Evolutionary conservation across 2,113 vertebrate species (phyloP).

Genomic region (Delphinus delphis): DNA sequence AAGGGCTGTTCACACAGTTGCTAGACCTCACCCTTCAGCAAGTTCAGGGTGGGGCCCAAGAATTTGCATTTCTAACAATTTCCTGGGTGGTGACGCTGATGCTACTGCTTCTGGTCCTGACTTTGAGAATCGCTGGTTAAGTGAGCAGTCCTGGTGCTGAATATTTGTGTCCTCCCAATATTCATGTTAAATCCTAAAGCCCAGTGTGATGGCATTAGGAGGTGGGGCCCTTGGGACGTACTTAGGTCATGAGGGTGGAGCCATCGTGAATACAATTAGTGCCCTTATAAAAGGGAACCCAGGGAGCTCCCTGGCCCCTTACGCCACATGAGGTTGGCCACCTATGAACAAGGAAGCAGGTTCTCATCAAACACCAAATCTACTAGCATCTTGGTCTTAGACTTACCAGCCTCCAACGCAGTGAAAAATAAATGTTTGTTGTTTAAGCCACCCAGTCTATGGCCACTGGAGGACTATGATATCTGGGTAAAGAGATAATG

Average conservation of each 20-base stretch:
- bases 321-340: accelerated
- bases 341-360: not conserved
- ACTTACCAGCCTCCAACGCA: not conserved
- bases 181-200: not conserved
- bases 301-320: not conserved
- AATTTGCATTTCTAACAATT: not conserved
- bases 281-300: not conserved
- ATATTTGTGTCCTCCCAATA: not conserved
- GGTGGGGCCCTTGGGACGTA: not conserved
- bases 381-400: not conserved
- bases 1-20: not conserved
- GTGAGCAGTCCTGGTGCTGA: not conserved
- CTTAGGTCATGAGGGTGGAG: not conserved
- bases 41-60: not conserved
- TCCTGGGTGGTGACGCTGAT: too few species aligned
- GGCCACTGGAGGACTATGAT: too few species aligned
- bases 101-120: not conserved
- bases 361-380: not conserved
- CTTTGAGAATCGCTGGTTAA: not conserved
- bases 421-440: too few species aligned
- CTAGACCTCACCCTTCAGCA: not conserved
- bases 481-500: not conserved
- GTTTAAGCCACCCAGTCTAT: too few species aligned
- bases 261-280: not conserved
- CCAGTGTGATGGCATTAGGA: not conserved